Conservation (phyloP, 2,888 invertebrate species). For the Lepetodrilus schrolli region DNA sequence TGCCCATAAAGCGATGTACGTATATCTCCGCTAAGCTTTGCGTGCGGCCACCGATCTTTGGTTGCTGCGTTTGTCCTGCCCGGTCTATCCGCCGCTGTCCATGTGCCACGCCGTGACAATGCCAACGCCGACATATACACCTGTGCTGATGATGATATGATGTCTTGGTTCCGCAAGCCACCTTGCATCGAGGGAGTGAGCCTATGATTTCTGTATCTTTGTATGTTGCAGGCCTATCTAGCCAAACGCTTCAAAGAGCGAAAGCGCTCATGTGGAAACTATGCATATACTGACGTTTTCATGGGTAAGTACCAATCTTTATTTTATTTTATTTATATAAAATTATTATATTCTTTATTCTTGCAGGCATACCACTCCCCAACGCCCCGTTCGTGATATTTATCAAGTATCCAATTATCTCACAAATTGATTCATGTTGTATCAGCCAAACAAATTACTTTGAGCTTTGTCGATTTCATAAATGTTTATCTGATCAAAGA, state of each 20-base stretch:
- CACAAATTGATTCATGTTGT: neutral
- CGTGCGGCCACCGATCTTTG: neutral
- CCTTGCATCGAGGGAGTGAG: neutral
- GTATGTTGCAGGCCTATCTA: constrained; percentile 25
- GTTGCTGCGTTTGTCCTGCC: neutral
- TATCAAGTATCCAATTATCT: neutral
- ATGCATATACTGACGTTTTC: constrained; percentile 44
- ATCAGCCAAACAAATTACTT: neutral
- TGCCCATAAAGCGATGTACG: constrained; percentile 22
- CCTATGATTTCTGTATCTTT: constrained; percentile 18
- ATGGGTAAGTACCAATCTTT: constrained; percentile 39
- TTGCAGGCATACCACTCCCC: no score
- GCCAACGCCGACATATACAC: neutral
- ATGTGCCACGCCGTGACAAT: neutral
- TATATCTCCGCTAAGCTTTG: neutral
- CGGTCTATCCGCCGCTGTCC: neutral
- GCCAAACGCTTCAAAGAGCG: constrained; percentile 23
- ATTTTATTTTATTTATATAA: neutral
- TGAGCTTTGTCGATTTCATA: constrained; percentile 5
- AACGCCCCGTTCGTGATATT: no score
- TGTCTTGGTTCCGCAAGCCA: neutral
- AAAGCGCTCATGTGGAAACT: constrained; percentile 41
- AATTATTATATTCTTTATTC: neutral
- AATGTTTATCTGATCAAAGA: constrained; percentile 10
- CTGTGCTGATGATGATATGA: neutral